These are phyloP conservation scores for Ellobium chinense DNA, from an alignment of 2,888 invertebrate species.

Conservation along the genomic window DNA sequence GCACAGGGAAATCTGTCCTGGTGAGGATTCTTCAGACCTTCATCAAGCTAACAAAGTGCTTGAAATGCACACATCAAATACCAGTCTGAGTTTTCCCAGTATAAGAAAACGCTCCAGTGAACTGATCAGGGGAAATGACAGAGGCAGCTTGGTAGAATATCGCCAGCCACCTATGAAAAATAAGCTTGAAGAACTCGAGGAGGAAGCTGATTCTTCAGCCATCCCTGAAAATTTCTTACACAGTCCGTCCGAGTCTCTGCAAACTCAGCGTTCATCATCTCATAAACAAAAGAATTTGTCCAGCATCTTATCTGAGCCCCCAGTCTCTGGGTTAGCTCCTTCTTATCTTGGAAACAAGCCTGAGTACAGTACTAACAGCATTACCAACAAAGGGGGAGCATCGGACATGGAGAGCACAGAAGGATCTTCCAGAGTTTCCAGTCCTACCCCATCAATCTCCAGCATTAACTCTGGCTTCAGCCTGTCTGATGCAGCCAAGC, in stretches of 20 bases:
- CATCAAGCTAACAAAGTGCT: conserved; percentile 26
- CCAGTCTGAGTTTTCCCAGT: not conserved
- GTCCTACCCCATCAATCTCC: conserved; percentile 32
- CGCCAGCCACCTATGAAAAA: not conserved
- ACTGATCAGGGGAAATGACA: not conserved
- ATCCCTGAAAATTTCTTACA: not conserved
- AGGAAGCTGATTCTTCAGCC: not conserved
- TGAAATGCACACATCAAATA: not conserved
- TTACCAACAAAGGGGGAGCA: conserved; percentile 10
- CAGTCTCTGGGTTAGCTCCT: too few relatives aligned
- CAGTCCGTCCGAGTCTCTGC: not conserved
- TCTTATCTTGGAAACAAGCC: not conserved
- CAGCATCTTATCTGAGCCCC: not conserved
- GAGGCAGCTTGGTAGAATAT: not conserved
- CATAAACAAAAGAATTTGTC: not conserved
- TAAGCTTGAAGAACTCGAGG: not conserved
- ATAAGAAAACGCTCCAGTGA: not conserved
- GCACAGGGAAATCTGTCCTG: conserved; percentile 30
- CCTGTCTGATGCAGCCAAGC: conserved; percentile 30
- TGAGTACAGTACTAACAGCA: not conserved
- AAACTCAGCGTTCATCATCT: not conserved
- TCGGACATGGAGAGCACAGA: conserved; percentile 23
- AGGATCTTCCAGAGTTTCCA: conserved; percentile 11
- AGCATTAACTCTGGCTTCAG: conserved; percentile 17
- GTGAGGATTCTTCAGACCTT: conserved; percentile 14